Evolutionary conservation across 2,113 vertebrate species (phyloP).

Genomic region (Kryptolebias marmoratus): DNA sequence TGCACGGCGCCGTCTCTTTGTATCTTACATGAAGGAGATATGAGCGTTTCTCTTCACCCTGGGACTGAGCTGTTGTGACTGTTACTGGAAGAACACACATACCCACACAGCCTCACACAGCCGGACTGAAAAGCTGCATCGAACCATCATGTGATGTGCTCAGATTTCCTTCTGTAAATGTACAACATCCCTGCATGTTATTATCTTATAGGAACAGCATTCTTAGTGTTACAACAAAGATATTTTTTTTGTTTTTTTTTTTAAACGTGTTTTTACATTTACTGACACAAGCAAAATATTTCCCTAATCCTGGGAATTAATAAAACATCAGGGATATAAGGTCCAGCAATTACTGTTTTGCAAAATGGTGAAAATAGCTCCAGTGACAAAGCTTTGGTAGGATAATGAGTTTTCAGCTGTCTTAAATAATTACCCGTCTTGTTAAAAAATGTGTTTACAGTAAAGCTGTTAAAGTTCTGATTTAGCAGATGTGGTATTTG

Average conservation of each 20-base stretch:
- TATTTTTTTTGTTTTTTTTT: not conserved
- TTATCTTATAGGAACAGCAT: constrained; percentile 16
- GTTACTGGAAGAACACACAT: constrained; percentile 14
- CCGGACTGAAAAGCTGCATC: constrained; percentile 20
- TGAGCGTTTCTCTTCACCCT: constrained; percentile 29
- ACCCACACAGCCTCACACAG: constrained; percentile 6
- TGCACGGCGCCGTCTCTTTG: constrained; percentile 15
- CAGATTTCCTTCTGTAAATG: constrained; percentile 19
- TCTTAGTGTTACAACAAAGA: constrained; percentile 1
- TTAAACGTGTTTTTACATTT: not conserved
- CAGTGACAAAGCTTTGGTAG: not conserved
- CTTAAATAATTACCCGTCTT: not conserved
- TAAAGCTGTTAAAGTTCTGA: constrained; percentile 9
- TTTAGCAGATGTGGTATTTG: not conserved
- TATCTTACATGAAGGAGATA: constrained; percentile 30
- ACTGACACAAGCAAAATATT: too few species aligned
- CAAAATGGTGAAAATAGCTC: not conserved
- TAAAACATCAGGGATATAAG: not conserved
- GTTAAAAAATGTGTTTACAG: not conserved
- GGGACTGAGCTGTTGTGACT: constrained; percentile 19
- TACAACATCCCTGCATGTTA: constrained; percentile 30
- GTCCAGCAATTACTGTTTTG: not conserved
- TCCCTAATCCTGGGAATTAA: not conserved
- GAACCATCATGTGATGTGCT: constrained; percentile 23
- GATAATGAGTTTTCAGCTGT: not conserved